Percentiles rank a stretch among this genome's conserved stretches.
Evolutionary conservation across 1,140 invertebrate species (phyloP).

Genomic region (Atta texana): DNA sequence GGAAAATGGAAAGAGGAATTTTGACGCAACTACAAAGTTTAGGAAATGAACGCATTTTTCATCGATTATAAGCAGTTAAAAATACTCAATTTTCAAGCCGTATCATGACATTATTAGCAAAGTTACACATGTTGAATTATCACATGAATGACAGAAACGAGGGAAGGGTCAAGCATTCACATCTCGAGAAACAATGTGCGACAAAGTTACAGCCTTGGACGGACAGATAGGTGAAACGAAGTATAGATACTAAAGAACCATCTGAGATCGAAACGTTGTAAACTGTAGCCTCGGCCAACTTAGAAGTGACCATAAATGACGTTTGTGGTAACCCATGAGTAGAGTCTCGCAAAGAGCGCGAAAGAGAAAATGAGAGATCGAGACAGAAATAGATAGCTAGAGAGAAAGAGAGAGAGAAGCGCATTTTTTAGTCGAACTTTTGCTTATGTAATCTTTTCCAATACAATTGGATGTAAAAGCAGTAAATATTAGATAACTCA

Average conservation of each 20-base stretch:
- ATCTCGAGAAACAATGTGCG: slow-evolving; percentile 66
- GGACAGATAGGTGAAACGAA: slow-evolving; percentile 80
- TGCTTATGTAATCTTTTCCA: slow-evolving; percentile 73
- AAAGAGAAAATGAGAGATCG: slow-evolving; percentile 41
- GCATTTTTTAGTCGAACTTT: slow-evolving; percentile 54
- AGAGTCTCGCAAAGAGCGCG: slow-evolving; percentile 46
- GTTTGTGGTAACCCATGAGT: slow-evolving; percentile 67
- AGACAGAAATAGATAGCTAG: not conserved
- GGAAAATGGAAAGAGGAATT: not conserved
- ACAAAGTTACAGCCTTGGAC: slow-evolving; percentile 80
- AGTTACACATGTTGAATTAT: not conserved
- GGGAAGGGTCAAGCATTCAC: slow-evolving; percentile 35
- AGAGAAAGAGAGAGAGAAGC: slow-evolving; percentile 19
- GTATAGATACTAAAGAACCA: slow-evolving; percentile 81
- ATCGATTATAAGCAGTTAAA: not conserved
- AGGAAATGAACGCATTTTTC: not conserved
- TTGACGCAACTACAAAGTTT: not conserved
- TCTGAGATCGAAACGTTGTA: slow-evolving; percentile 83
- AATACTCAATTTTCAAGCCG: not conserved
- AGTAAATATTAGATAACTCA: slow-evolving; percentile 37
- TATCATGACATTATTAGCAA: not conserved
- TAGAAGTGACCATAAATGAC: slow-evolving; percentile 83
- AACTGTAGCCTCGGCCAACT: slow-evolving; percentile 85
- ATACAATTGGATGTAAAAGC: slow-evolving; percentile 62
- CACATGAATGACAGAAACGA: slow-evolving; percentile 33